These are phyloP conservation scores for Ridgeia piscesae DNA, from an alignment of 1,140 invertebrate species.

Conservation along the genomic window DNA sequence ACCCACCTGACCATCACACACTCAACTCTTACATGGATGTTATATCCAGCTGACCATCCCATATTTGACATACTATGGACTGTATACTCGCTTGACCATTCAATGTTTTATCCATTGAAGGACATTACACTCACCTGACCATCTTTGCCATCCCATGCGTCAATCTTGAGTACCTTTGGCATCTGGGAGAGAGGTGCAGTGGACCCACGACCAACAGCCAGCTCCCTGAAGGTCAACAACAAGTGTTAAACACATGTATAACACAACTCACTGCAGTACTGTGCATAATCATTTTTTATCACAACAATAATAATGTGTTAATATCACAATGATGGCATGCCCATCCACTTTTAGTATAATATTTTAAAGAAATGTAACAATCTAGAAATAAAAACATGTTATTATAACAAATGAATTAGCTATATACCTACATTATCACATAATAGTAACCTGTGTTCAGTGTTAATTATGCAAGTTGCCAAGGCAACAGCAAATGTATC, in stretches of 20 bases:
- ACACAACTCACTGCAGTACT: neutral
- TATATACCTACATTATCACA: too few species aligned
- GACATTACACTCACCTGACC: constrained; percentile 64
- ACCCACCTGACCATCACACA: constrained; percentile 66
- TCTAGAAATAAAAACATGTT: too few species aligned
- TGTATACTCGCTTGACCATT: too few species aligned
- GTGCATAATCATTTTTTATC: neutral
- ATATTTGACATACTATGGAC: too few species aligned
- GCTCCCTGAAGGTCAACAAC: constrained; percentile 68
- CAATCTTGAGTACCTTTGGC: constrained; percentile 72
- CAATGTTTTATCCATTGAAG: too few species aligned
- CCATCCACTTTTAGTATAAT: neutral
- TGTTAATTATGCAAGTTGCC: too few species aligned
- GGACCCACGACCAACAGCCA: constrained; percentile 91
- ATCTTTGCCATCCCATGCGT: constrained; percentile 97
- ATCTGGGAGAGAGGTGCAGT: constrained; percentile 85
- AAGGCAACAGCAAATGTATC: too few species aligned
- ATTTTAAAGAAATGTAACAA: too few species aligned
- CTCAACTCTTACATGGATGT: too few species aligned
- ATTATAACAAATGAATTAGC: too few species aligned
- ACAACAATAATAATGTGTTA: constrained; percentile 8
- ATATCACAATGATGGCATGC: neutral
- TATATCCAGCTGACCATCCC: neutral
- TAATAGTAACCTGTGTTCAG: too few species aligned
- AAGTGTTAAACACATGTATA: constrained; percentile 14